Evolutionary conservation across 2,888 invertebrate species (phyloP).

Genomic region (Boloria selene): DNA sequence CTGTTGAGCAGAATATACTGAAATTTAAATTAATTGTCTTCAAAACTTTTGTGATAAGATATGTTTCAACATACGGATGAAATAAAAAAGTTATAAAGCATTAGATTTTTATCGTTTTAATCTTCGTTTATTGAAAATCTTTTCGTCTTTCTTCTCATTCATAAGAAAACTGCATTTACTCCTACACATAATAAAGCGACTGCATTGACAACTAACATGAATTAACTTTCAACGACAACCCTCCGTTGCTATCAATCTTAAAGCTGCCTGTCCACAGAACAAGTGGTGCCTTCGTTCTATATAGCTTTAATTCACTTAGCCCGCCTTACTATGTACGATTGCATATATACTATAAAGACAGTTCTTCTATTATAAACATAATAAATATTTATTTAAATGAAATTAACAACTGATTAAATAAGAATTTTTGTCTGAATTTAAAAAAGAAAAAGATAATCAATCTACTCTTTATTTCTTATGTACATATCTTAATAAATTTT

Average conservation of each 20-base stretch:
- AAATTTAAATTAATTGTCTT: too few relatives aligned
- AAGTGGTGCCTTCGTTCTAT: background rate
- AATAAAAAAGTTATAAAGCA: too few relatives aligned
- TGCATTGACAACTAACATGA: slow-evolving; percentile 78
- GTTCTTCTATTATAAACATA: background rate
- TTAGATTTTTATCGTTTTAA: background rate
- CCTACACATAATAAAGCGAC: slow-evolving; percentile 68
- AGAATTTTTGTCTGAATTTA: too few relatives aligned
- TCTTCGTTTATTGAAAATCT: background rate
- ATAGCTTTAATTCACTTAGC: background rate
- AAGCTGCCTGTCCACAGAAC: slow-evolving; percentile 9
- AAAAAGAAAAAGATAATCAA: too few relatives aligned
- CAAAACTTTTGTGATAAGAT: too few relatives aligned
- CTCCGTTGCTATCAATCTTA: slow-evolving; percentile 70
- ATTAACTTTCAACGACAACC: slow-evolving; percentile 75
- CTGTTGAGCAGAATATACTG: too few relatives aligned
- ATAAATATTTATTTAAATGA: too few relatives aligned
- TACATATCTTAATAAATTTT: too few relatives aligned
- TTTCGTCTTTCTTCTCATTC: slow-evolving; percentile 11
- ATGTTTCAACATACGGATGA: too few relatives aligned
- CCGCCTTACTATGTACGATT: background rate
- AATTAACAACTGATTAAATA: too few relatives aligned
- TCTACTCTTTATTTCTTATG: too few relatives aligned
- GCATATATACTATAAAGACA: too few relatives aligned
- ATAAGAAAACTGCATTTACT: slow-evolving; percentile 64